phyloP scores from a whole-genome alignment of 2,797 vertebrate genomes.

The Rhinoraja longicauda region DNA sequence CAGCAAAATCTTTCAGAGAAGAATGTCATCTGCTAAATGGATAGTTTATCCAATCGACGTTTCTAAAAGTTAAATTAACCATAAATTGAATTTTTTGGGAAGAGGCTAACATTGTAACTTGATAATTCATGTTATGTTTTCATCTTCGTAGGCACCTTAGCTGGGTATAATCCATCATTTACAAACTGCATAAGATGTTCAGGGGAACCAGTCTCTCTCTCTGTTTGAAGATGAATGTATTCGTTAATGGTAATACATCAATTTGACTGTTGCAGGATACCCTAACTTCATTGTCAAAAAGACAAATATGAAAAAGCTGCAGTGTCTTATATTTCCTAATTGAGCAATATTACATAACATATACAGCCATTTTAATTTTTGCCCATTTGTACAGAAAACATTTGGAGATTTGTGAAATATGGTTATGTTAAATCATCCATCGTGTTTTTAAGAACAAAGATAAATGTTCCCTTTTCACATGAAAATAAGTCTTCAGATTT shows the following conservation, averaged over 20 bases:
- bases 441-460: neutral
- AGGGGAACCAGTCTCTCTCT: neutral
- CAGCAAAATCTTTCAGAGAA: neutral
- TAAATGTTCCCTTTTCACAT: neutral
- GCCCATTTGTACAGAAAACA: neutral
- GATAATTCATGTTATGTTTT: slow-evolving; percentile 21
- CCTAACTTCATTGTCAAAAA: neutral
- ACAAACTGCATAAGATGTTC: slow-evolving; percentile 4
- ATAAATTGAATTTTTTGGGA: neutral
- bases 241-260: slow-evolving; percentile 2
- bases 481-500: neutral
- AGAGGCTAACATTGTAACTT: neutral
- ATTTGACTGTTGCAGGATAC: neutral
- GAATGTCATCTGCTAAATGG: neutral
- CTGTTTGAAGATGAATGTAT: slow-evolving; percentile 27
- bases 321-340: neutral
- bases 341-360: neutral
- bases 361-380: too few relatives aligned
- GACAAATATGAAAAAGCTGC: neutral
- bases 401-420: neutral
- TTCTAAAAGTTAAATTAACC: neutral
- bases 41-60: neutral
- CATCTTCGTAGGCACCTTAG: neutral
- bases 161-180: slow-evolving; percentile 23
- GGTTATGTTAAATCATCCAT: neutral